Percentiles rank a stretch among this genome's conserved stretches.
These are phyloP conservation scores for Coregonus suidteri DNA, from an alignment of 2,797 vertebrate species.

Conservation along the genomic window DNA sequence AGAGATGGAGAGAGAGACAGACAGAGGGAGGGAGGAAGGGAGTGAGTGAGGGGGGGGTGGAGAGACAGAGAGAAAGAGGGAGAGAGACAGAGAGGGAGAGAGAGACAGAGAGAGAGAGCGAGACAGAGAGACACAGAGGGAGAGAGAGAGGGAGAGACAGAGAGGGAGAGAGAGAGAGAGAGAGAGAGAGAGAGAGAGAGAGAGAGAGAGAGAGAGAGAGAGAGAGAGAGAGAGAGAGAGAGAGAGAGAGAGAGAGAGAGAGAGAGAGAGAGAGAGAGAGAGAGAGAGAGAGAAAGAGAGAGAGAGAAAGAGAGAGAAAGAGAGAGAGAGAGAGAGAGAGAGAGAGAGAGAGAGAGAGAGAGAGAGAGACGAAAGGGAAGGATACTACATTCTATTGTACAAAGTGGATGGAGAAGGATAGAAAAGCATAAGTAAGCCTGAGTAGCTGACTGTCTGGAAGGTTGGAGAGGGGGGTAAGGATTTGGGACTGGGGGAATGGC, in stretches of 20 bases:
- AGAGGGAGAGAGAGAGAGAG: background rate
- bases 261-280: background rate
- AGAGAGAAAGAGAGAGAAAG: background rate
- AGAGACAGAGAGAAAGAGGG: slow-evolving; percentile 9
- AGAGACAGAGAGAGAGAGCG: slow-evolving; percentile 26
- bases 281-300: background rate
- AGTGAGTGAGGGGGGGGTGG: no score
- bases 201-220: slow-evolving; percentile 50
- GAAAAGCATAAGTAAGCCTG: slow-evolving; percentile 16
- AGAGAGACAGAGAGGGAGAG: background rate
- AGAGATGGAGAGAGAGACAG: slow-evolving; percentile 40
- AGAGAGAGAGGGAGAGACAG: slow-evolving; percentile 47
- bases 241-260: background rate
- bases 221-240: slow-evolving; percentile 14
- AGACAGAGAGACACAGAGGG: slow-evolving; percentile 10
- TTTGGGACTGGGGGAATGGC: slow-evolving; percentile 64
- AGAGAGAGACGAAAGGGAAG: slow-evolving; percentile 12
- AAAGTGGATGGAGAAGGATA: slow-evolving; percentile 45
- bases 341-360: slow-evolving; percentile 4
- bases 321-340: background rate
- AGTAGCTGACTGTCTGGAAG: slow-evolving; percentile 68
- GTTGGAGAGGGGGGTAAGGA: slow-evolving; percentile 60
- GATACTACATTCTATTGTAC: background rate
- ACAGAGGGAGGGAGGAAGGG: background rate
- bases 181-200: no score